Evolutionary conservation across 2,888 invertebrate species (phyloP).

Genomic region (Caenorhabditis doughertyi): DNA sequence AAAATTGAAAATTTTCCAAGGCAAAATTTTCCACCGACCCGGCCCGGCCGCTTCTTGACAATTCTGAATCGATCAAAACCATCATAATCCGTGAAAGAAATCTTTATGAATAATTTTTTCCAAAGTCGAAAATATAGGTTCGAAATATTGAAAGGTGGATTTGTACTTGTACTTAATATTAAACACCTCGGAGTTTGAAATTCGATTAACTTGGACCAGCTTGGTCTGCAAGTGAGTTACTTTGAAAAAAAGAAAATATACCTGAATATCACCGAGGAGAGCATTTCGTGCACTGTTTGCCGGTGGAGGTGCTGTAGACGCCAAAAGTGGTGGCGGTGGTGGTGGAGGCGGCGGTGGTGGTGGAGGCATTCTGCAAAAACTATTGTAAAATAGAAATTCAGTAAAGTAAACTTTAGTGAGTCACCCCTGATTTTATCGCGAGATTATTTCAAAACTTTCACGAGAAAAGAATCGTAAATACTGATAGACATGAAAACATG

Average conservation of each 20-base stretch:
- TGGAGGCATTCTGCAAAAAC: slow-evolving; percentile 57
- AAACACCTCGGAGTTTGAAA: too few species aligned
- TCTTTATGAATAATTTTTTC: too few species aligned
- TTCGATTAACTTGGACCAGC: too few species aligned
- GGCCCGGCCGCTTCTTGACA: too few species aligned
- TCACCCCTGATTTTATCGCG: slow-evolving; percentile 42
- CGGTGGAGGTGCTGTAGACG: slow-evolving; percentile 48
- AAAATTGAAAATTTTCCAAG: too few species aligned
- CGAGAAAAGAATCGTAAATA: neutral
- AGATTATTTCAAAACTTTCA: slow-evolving; percentile 19
- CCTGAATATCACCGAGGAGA: slow-evolving; percentile 70
- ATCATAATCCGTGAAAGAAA: too few species aligned
- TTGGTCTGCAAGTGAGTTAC: neutral
- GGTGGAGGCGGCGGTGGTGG: slow-evolving; percentile 66
- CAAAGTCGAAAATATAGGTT: too few species aligned
- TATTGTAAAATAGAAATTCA: neutral
- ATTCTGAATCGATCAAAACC: too few species aligned
- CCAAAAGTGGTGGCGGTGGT: slow-evolving; percentile 67
- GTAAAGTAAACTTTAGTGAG: slow-evolving; percentile 30
- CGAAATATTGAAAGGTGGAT: too few species aligned
- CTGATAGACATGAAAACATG: neutral
- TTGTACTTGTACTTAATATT: too few species aligned
- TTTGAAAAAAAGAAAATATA: slow-evolving; percentile 17
- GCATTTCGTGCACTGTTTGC: slow-evolving; percentile 63
- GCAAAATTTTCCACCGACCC: too few species aligned